Evolutionary conservation across 2,113 vertebrate species (phyloP).

Genomic region (Cyrtonyx montezumae): DNA sequence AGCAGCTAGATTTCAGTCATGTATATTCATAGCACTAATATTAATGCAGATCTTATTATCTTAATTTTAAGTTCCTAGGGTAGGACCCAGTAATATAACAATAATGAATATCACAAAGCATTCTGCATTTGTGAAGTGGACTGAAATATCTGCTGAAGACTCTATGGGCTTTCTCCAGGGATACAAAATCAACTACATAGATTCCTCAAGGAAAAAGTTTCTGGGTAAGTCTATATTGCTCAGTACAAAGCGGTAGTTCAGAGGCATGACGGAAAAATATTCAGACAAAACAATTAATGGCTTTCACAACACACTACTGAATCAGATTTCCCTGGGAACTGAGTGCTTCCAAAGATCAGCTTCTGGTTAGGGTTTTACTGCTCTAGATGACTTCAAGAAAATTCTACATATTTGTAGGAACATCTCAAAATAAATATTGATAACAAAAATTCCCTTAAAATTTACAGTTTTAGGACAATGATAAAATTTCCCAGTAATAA

Average conservation of each 20-base stretch:
- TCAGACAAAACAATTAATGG: background rate
- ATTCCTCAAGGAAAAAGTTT: constrained; percentile 29
- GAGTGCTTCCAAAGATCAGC: accelerated
- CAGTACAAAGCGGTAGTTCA: background rate
- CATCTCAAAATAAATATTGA: background rate
- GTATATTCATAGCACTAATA: background rate
- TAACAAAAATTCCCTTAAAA: background rate
- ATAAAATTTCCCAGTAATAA: background rate
- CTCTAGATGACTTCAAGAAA: background rate
- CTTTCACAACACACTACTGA: background rate
- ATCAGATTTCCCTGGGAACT: background rate
- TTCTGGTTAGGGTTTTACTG: background rate
- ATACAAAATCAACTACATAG: constrained; percentile 76
- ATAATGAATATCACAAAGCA: constrained; percentile 61
- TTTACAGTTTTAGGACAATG: background rate
- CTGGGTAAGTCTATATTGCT: background rate
- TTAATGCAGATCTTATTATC: background rate
- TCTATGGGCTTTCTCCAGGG: constrained; percentile 81
- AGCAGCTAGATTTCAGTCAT: background rate
- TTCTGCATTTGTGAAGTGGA: constrained; percentile 81
- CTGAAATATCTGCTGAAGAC: constrained; percentile 75
- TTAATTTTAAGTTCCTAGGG: constrained; percentile 73
- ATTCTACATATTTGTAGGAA: background rate
- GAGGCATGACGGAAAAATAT: background rate
- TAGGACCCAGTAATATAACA: constrained; percentile 77